A percentile compares a stretch with the other conserved stretches of the same genome.
These are phyloP conservation scores for Cantharis rustica DNA, from an alignment of 2,888 invertebrate genomes.

Conservation along the genomic window DNA sequence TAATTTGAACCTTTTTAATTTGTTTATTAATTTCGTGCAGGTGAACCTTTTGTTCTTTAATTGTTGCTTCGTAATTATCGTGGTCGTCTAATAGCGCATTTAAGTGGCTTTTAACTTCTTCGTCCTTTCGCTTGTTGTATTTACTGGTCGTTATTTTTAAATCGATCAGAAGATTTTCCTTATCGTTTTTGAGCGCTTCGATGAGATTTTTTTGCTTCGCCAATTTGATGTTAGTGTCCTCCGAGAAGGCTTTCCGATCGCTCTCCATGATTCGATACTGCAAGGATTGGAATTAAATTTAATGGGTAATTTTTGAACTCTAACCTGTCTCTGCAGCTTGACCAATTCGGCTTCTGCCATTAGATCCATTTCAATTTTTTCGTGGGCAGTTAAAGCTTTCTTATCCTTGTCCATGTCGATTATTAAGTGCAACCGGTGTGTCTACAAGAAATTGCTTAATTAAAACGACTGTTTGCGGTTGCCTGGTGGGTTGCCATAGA, in stretches of 20 bases:
- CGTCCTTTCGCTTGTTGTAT: slow-evolving; percentile 62
- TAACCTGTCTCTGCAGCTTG: slow-evolving; percentile 76
- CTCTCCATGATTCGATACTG: slow-evolving; percentile 83
- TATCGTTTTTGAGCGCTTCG: slow-evolving; percentile 64
- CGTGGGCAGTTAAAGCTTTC: slow-evolving; percentile 54
- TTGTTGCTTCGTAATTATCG: slow-evolving; percentile 5
- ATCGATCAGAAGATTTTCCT: slow-evolving; percentile 66
- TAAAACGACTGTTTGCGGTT: slow-evolving; percentile 1
- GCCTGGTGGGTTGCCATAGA: slow-evolving; percentile 7
- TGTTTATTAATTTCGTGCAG: slow-evolving; percentile 20
- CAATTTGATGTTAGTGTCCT: slow-evolving; percentile 70
- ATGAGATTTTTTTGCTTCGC: slow-evolving; percentile 69
- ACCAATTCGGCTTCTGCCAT: slow-evolving; percentile 79
- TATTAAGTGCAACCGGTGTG: not conserved
- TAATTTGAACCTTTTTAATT: slow-evolving; percentile 16
- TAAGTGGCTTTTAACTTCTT: slow-evolving; percentile 56
- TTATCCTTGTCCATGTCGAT: slow-evolving; percentile 32
- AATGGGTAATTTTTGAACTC: slow-evolving; percentile 4
- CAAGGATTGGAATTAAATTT: slow-evolving; percentile 15
- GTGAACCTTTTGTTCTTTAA: slow-evolving; percentile 11
- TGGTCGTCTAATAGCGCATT: slow-evolving; percentile 14
- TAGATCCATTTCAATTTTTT: slow-evolving; percentile 76
- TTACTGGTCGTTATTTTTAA: slow-evolving; percentile 65
- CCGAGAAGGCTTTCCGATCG: slow-evolving; percentile 72
- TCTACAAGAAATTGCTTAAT: not conserved